phyloP scores from a whole-genome alignment of 2,888 invertebrate genomes.

The Pristionchus exspectatus region DNA sequence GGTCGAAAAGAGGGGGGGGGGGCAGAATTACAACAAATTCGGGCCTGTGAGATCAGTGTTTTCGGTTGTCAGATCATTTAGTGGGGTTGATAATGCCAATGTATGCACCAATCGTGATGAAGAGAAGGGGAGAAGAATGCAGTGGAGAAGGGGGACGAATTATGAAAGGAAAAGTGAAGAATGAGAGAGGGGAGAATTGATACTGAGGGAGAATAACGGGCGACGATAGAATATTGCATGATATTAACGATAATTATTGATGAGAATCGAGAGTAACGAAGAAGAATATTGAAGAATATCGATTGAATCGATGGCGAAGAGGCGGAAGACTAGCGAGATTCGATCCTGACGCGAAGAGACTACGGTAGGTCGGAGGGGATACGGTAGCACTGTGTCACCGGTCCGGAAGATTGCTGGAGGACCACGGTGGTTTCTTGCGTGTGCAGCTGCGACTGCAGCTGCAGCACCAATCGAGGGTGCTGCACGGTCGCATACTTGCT shows the following conservation, averaged over 20 bases:
- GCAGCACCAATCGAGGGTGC: not conserved
- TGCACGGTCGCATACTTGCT: not conserved
- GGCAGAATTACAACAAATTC: not conserved
- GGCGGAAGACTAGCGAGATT: conserved; percentile 32
- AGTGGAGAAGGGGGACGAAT: not conserved
- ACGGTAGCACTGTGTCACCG: conserved; percentile 21
- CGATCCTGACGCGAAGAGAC: conserved; percentile 47
- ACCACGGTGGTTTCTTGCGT: conserved; percentile 47
- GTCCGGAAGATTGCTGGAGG: not conserved
- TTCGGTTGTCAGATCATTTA: conserved; percentile 20
- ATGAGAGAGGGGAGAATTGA: not conserved
- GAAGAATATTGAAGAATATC: conserved; percentile 42
- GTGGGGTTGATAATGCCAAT: conserved; percentile 37
- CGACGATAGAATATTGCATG: conserved; percentile 10
- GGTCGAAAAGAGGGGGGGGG: not conserved
- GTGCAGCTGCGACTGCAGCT: conserved; percentile 24
- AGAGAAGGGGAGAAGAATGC: conserved; percentile 8
- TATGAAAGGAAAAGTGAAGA: conserved; percentile 48
- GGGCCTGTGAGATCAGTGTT: conserved; percentile 41
- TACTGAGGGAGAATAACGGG: not conserved
- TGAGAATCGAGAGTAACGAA: not conserved
- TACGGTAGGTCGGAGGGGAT: conserved; percentile 23
- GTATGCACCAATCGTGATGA: conserved; percentile 25
- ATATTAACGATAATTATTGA: conserved; percentile 41
- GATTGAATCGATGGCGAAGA: conserved; percentile 21